phyloP scores from a whole-genome alignment of 2,888 invertebrate species.

The Brachylomia viminalis region DNA sequence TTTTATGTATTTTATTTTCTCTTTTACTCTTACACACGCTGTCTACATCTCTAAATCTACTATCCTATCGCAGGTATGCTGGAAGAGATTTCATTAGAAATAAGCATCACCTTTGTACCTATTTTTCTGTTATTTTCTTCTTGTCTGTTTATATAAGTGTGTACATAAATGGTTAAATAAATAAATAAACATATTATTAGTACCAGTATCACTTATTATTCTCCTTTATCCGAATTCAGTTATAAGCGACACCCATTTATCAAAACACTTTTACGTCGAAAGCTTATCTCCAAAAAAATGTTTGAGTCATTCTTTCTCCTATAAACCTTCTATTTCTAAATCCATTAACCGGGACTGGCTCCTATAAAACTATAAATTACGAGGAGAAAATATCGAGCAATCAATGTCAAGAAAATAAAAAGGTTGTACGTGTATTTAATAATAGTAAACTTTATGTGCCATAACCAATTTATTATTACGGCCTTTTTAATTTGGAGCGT shows the following conservation, averaged over 20 bases:
- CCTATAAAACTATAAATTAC: conserved; percentile 66
- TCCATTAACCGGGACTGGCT: conserved; percentile 43
- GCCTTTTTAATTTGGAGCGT: conserved; percentile 60
- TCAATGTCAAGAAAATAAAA: conserved; percentile 69
- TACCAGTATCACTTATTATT: background rate
- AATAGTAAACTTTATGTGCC: conserved; percentile 65
- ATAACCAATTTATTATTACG: conserved; percentile 58
- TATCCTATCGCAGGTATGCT: no score
- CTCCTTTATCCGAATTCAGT: background rate
- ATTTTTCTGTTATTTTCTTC: no score
- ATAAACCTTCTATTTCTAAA: conserved; percentile 48
- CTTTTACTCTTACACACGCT: no score
- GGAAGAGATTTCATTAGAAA: no score
- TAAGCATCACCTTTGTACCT: no score
- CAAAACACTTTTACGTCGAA: conserved; percentile 43
- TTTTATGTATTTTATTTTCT: no score
- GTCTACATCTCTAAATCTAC: no score
- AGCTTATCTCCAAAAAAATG: conserved; percentile 44
- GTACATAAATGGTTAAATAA: no score
- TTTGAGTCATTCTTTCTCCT: conserved; percentile 24
- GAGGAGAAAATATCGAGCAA: conserved; percentile 62
- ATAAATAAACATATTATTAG: no score
- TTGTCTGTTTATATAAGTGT: no score
- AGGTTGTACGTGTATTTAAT: conserved; percentile 66
- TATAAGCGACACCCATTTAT: conserved; percentile 36